Percentiles rank a stretch among this genome's conserved stretches.
These are phyloP conservation scores for Torymus texanus DNA, from an alignment of 2,888 invertebrate genomes.

Conservation along the genomic window DNA sequence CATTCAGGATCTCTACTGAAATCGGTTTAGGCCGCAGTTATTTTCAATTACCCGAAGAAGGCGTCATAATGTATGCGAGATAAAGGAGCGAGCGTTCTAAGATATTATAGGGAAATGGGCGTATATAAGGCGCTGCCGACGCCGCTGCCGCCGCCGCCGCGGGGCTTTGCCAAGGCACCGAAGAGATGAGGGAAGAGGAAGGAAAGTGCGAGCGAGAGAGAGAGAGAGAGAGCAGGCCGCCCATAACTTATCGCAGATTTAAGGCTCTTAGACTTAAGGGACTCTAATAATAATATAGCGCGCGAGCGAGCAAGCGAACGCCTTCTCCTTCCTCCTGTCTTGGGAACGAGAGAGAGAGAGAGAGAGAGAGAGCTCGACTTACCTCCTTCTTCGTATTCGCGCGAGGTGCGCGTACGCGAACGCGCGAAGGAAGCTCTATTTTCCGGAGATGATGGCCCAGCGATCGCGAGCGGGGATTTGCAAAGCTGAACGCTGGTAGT, in stretches of 20 bases:
- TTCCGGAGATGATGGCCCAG: too few species aligned
- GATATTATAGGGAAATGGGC: conserved; percentile 74
- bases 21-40: conserved; percentile 71
- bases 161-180: conserved; percentile 38
- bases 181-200: conserved; percentile 57
- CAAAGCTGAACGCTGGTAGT: too few species aligned
- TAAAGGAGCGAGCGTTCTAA: conserved; percentile 67
- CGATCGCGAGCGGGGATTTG: too few species aligned
- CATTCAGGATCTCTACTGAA: conserved; percentile 57
- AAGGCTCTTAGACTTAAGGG: conserved; percentile 76
- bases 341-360: not conserved
- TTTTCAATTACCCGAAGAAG: conserved; percentile 73
- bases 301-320: conserved; percentile 9
- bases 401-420: not conserved
- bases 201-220: conserved; percentile 54
- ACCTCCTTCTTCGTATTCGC: conserved; percentile 1
- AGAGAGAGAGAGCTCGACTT: too few species aligned
- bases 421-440: too few species aligned
- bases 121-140: conserved; percentile 67
- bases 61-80: conserved; percentile 74
- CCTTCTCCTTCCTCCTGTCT: conserved; percentile 8
- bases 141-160: conserved; percentile 38
- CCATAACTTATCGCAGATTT: conserved; percentile 76
- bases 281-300: conserved; percentile 76
- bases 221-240: conserved; percentile 64